phyloP scores from a whole-genome alignment of 2,113 vertebrate genomes.

The Hirundichthys speculiger region DNA sequence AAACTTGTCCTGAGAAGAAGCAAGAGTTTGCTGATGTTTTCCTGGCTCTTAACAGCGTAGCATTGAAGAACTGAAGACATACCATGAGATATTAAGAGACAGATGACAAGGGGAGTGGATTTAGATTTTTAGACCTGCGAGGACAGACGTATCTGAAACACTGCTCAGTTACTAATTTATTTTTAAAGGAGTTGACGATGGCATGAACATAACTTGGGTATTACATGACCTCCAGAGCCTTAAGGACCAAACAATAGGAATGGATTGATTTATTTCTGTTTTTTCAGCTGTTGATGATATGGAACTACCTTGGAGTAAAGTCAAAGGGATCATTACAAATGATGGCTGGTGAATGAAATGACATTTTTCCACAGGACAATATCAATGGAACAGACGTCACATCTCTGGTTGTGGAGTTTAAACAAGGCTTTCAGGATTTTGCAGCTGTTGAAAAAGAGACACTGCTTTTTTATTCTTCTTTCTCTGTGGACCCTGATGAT shows the following conservation, averaged over 20 bases:
- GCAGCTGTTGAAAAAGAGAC: too few relatives aligned
- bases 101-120: background rate
- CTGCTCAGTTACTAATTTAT: background rate
- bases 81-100: constrained; percentile 1
- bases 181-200: background rate
- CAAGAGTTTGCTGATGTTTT: constrained; percentile 37
- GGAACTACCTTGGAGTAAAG: background rate
- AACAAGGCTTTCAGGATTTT: too few relatives aligned
- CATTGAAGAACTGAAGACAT: background rate
- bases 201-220: constrained; percentile 1
- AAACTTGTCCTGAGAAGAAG: too few relatives aligned
- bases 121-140: background rate
- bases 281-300: background rate
- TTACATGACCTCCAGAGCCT: constrained; percentile 15
- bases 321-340: background rate
- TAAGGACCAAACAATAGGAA: constrained; percentile 14
- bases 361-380: too few relatives aligned
- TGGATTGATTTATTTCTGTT: constrained; percentile 7
- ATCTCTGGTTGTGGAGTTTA: too few relatives aligned
- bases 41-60: constrained; percentile 2
- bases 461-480: too few relatives aligned
- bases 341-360: background rate
- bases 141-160: background rate
- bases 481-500: too few relatives aligned
- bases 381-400: too few relatives aligned